phyloP scores from a whole-genome alignment of 2,888 invertebrate species.

The Euzophera pinguis region DNA sequence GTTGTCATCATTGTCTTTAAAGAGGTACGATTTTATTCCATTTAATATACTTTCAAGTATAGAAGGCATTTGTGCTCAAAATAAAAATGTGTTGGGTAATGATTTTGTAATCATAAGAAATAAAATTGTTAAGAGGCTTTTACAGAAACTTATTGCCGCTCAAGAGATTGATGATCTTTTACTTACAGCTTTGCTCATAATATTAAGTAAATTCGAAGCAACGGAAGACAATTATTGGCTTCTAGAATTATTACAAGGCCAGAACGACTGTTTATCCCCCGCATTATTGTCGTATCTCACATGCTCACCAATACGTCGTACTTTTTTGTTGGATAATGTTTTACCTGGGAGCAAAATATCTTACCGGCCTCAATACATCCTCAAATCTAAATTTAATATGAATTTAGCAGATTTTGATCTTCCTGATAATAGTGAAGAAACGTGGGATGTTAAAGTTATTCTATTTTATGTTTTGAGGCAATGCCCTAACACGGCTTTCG shows the following conservation, averaged over 20 bases:
- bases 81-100: constrained; percentile 19
- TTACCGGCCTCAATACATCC: constrained; percentile 60
- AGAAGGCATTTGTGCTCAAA: constrained; percentile 26
- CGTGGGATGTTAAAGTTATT: constrained; percentile 69
- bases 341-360: constrained; percentile 45
- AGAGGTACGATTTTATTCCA: constrained; percentile 55
- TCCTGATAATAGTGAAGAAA: constrained; percentile 67
- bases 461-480: constrained; percentile 65
- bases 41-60: constrained; percentile 50
- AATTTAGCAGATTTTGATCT: constrained; percentile 62
- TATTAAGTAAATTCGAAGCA: constrained; percentile 41
- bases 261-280: constrained; percentile 52
- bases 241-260: constrained; percentile 52
- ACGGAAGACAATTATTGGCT: constrained; percentile 41
- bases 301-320: constrained; percentile 44
- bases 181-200: constrained; percentile 50
- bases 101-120: constrained; percentile 33
- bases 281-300: constrained; percentile 48
- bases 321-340: constrained; percentile 46
- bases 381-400: constrained; percentile 67
- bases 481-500: constrained; percentile 50
- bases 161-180: constrained; percentile 63
- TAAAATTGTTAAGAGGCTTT: constrained; percentile 42
- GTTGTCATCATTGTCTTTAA: constrained; percentile 16
- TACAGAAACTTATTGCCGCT: constrained; percentile 49